phyloP scores from a whole-genome alignment of 2,888 invertebrate species.

The Ormyrus thymus region DNA sequence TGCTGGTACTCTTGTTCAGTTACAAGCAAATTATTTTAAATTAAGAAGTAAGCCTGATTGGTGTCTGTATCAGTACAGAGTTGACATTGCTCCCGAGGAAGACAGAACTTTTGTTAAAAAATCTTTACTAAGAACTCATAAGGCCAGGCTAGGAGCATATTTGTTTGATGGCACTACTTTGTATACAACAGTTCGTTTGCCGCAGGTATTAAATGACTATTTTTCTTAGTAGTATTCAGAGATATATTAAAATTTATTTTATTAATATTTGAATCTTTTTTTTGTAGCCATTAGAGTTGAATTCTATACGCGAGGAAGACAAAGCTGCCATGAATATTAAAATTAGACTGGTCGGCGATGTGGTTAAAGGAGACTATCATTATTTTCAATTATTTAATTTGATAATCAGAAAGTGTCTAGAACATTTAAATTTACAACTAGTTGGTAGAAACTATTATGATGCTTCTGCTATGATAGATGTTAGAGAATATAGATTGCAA shows the following conservation, averaged over 20 bases:
- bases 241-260: not conserved
- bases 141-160: constrained; percentile 78
- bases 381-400: constrained; percentile 86
- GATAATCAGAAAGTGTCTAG: constrained; percentile 81
- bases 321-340: constrained; percentile 78
- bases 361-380: constrained; percentile 81
- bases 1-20: not conserved
- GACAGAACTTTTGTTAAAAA: constrained; percentile 80
- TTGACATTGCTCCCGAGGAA: constrained; percentile 83
- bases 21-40: constrained; percentile 81
- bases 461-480: constrained; percentile 79
- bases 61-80: constrained; percentile 85
- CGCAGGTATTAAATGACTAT: constrained; percentile 59
- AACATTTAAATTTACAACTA: constrained; percentile 80
- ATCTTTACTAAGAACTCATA: constrained; percentile 78
- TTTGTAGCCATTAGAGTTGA: constrained; percentile 78
- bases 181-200: constrained; percentile 79
- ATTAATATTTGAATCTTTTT: not conserved
- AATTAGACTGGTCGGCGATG: constrained; percentile 79
- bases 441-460: constrained; percentile 85
- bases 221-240: not conserved
- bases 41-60: constrained; percentile 81
- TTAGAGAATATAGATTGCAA: constrained; percentile 81
- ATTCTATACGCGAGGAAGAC: constrained; percentile 77
- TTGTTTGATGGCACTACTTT: constrained; percentile 85